A percentile compares a stretch with the other conserved stretches of the same genome.
Conservation (phyloP, 2,797 vertebrate genomes). For the Spheniscus humboldti region DNA sequence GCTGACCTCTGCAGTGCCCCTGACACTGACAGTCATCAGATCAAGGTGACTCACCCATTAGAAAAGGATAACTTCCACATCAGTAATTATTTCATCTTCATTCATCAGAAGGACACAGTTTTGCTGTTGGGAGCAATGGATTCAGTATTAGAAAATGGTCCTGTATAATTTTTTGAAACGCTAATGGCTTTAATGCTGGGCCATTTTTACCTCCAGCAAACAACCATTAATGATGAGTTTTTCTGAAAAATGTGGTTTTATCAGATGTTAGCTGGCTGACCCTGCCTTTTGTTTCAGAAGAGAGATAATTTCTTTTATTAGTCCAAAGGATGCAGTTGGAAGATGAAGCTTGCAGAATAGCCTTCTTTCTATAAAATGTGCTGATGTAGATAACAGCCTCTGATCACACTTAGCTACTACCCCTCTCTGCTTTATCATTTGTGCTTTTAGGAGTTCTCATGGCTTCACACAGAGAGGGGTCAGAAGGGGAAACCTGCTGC, state of each 20-base stretch:
- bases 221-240: neutral
- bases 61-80: neutral
- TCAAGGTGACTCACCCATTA: neutral
- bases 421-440: neutral
- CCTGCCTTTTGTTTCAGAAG: neutral
- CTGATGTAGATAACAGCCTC: neutral
- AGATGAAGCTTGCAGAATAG: neutral
- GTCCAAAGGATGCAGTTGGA: neutral
- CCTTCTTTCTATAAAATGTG: neutral
- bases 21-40: fast-evolving
- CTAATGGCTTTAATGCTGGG: neutral
- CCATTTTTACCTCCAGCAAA: neutral
- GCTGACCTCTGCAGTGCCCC: neutral
- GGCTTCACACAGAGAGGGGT: neutral
- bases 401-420: neutral
- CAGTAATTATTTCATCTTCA: neutral
- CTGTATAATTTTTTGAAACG: neutral
- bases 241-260: neutral
- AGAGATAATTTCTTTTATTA: neutral
- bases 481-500: neutral
- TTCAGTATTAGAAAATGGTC: neutral
- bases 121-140: neutral
- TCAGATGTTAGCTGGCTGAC: neutral
- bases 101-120: neutral
- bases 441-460: neutral